Evolutionary conservation across 2,797 vertebrate genomes (phyloP), one percentile per base, ranked within the genome.

Genomic region (Cossypha niveicapilla): DNA sequence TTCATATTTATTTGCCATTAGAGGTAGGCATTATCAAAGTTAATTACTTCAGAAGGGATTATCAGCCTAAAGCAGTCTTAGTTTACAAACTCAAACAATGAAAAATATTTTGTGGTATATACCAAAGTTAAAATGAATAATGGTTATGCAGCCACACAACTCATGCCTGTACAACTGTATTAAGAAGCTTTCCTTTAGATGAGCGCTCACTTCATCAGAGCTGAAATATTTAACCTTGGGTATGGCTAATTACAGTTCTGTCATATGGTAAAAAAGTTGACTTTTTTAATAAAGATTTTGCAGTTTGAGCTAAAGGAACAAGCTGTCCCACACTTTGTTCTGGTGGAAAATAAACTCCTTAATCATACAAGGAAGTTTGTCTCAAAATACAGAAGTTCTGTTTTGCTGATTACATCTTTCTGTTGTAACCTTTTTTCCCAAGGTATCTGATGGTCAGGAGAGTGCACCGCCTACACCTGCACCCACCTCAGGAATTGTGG

Each of bases 391-490:
- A 92, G 16, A 58, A 9, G 13, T 58, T 88, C n/a, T 89, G 12
- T 76, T 96, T 86, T 51, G 74, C 30, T 90, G 32, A 82, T 47
- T 60, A 24, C 9, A 4, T 66, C 45, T 75, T 65, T 58, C 41
- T 80, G 6, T 68, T 53, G 4, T 61, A 30, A 79, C 32, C 11
- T 54, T 94, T 63, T 50, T 65, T 91, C 80, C 35, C 42, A 82
- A 99, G 99, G 99, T 99, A 79, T 95, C 98, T 58, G 99, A 99
- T 95, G 98, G 97, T 80, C 97, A 98, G 45, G 99, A 99, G 72
- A 98, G 98, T 42, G 97, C 98, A 70, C 97, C 98, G 37, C 97
- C 98, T 7, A 98, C 98, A 24, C 94, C 98, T 28, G 98, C 98
- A 18, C 98, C 98, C 56, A 97, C 99, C 42, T 98, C 99, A 16